Conservation (phyloP, 2,888 invertebrate genomes). For the Perizoma flavofasciatum region DNA sequence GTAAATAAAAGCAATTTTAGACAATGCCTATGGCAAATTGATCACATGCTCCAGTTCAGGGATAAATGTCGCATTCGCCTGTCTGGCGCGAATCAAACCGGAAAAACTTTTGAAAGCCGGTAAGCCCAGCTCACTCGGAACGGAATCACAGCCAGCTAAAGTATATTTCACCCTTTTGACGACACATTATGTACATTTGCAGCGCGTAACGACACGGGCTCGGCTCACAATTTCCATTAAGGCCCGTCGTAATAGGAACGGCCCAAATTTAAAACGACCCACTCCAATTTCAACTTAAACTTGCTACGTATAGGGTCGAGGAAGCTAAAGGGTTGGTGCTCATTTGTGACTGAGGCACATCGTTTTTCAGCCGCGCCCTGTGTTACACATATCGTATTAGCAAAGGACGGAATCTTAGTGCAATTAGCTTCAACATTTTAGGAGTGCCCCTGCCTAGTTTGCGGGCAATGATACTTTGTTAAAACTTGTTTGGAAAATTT, state of each 20-base stretch:
- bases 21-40: constrained; percentile 28
- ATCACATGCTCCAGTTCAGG: constrained; percentile 33
- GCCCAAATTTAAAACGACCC: constrained; percentile 56
- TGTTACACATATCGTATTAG: constrained; percentile 82
- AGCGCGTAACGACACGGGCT: constrained; percentile 81
- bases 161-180: constrained; percentile 83
- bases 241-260: constrained; percentile 59
- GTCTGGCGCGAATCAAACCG: constrained; percentile 65
- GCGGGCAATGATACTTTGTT: constrained; percentile 44
- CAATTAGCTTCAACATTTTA: constrained; percentile 80
- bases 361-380: constrained; percentile 63
- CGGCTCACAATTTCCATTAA: constrained; percentile 83
- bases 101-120: constrained; percentile 73
- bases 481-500: constrained; percentile 17
- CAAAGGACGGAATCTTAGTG: constrained; percentile 80
- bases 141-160: constrained; percentile 79
- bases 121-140: constrained; percentile 65
- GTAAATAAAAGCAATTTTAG: constrained; percentile 22
- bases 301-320: constrained; percentile 36
- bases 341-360: constrained; percentile 55
- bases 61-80: constrained; percentile 46
- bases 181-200: constrained; percentile 83
- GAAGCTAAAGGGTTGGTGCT: constrained; percentile 35
- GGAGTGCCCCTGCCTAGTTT: constrained; percentile 57
- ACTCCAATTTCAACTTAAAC: constrained; percentile 57